A percentile compares a stretch with the other conserved stretches of the same genome.
Evolutionary conservation across 1,140 invertebrate species (phyloP).

Genomic region (Lerema accius): DNA sequence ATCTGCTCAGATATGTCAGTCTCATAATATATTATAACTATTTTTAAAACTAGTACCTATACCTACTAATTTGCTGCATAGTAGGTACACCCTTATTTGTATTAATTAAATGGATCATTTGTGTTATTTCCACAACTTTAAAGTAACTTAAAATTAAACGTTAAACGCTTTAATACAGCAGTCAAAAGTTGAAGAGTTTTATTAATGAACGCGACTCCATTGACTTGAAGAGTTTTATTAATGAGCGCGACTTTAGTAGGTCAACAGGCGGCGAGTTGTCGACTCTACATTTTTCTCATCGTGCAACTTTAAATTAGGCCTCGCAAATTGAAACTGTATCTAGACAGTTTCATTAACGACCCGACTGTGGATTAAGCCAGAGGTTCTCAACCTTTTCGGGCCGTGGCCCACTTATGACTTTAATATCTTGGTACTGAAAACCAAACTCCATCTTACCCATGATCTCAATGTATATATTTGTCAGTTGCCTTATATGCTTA

Average conservation of each 20-base stretch:
- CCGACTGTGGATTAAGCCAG: conserved; percentile 6
- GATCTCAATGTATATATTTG: too few relatives aligned
- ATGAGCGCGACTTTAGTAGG: conserved; percentile 23
- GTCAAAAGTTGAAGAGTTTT: neutral
- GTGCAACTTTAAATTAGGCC: conserved; percentile 25
- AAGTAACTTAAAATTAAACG: neutral
- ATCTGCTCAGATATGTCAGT: too few relatives aligned
- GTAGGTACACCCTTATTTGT: too few relatives aligned
- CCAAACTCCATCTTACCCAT: too few relatives aligned
- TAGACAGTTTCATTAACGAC: conserved; percentile 21
- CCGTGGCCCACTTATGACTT: too few relatives aligned
- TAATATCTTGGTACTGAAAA: too few relatives aligned
- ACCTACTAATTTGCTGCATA: too few relatives aligned
- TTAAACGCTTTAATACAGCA: neutral
- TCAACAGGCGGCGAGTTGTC: conserved; percentile 21
- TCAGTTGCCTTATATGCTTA: too few relatives aligned
- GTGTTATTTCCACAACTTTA: neutral
- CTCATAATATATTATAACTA: too few relatives aligned
- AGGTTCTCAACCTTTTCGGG: too few relatives aligned
- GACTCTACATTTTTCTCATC: conserved; percentile 25
- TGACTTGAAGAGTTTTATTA: conserved; percentile 21
- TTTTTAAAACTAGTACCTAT: too few relatives aligned
- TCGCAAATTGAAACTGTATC: conserved; percentile 27
- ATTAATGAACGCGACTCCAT: neutral
- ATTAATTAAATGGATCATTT: too few relatives aligned